A percentile compares a stretch with the other conserved stretches of the same genome.
Evolutionary conservation across 2,888 invertebrate genomes (phyloP).

Genomic region (Adineta ricciae): DNA sequence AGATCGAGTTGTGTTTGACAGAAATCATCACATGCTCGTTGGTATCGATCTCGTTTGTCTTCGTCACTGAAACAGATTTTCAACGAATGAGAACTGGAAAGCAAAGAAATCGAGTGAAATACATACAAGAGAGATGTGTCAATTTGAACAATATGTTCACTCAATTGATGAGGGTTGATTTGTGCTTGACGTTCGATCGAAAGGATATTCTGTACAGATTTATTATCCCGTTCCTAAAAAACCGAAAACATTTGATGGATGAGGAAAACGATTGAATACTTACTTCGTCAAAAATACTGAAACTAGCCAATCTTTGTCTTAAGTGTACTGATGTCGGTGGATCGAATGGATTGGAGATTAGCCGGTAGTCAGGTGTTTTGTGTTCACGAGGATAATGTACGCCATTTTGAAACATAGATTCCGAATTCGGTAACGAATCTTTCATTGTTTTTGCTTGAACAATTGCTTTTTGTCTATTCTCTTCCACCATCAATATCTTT

Average conservation of each 20-base stretch:
- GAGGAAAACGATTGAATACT: too few species aligned
- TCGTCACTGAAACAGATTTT: neutral
- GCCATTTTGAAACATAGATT: neutral
- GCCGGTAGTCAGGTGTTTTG: neutral
- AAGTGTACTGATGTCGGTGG: slow-evolving; percentile 1
- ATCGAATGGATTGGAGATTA: slow-evolving; percentile 19
- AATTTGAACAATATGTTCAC: slow-evolving; percentile 16
- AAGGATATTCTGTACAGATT: neutral
- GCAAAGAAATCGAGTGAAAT: neutral
- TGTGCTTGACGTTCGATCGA: neutral
- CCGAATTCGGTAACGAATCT: neutral
- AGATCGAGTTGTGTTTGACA: neutral
- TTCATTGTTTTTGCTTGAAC: neutral
- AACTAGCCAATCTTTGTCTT: slow-evolving; percentile 1
- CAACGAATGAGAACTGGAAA: neutral
- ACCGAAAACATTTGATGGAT: too few species aligned
- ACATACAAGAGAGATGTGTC: slow-evolving; percentile 9
- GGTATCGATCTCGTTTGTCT: neutral
- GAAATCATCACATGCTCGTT: neutral
- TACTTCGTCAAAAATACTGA: neutral
- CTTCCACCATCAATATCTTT: neutral
- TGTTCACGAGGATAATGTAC: neutral
- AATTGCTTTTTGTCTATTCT: neutral
- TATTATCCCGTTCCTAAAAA: neutral
- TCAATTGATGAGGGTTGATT: neutral